Evolutionary conservation across 2,888 invertebrate species (phyloP), one percentile per base, ranked within the genome.

Genomic region (Monoplex corrugatus): DNA sequence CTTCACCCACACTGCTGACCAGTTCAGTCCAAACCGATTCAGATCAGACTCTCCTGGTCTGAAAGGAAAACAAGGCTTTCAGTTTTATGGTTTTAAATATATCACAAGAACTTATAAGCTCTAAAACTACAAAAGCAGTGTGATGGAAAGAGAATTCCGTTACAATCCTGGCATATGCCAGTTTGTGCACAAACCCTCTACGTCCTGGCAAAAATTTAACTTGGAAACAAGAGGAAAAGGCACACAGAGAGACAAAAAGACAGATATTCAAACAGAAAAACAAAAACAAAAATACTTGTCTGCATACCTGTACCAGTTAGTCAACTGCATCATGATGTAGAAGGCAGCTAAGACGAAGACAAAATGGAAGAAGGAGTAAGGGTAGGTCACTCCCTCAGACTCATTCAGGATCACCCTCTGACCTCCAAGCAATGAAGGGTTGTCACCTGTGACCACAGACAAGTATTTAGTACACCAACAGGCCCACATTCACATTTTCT

Each of bases 291-390:
- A n/a, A n/a, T n/a, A n/a, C n/a, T n/a, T n/a, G n/a, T n/a, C n/a
- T 28, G 40, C 95, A 91, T 93, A 96, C 96, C 95, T 95, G 92
- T 96, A 96, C 96, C 96, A 96, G 92, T 96, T 96, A 35, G 96
- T 96, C 35, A 96, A 94, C 93, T 96, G 96, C 96, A 96, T 96
- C 96, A 96, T 96, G 90, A 96, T 95, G 92, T 96, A 96, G 86
- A 96, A 95, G 84, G 95, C 94, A 35, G 96, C 96, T 84, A 96
- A 92, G 80, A 94, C 94, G 91, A 96, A 96, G 87, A 96, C 94
- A 86, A 96, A 94, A 90, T 96, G 96, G 93, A 96, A 96, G 92
- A 96, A 96, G 28, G 96, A 94, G 90, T 96, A 96, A 91, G 96
- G 96, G 93, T 96, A 96, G 23, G 93, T 93, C 38, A 96, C 95